Evolutionary conservation across 2,113 vertebrate genomes (phyloP).

Genomic region (Thymallus thymallus): DNA sequence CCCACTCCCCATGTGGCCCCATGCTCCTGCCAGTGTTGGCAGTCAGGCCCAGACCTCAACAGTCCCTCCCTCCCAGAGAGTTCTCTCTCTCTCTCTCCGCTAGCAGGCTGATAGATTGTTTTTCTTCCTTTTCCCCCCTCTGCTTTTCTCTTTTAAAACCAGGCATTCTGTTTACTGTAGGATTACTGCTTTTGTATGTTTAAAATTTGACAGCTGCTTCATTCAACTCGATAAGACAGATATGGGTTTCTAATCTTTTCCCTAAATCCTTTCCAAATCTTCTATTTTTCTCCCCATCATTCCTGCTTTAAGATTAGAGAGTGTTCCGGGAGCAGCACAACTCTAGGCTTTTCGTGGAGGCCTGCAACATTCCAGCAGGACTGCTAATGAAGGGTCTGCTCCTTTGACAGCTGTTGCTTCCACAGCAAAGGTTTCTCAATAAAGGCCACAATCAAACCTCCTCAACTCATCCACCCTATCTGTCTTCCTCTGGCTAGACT

Average conservation of each 20-base stretch:
- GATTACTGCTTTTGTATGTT: conserved; percentile 80
- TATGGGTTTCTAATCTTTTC: conserved; percentile 77
- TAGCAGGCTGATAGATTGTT: conserved; percentile 58
- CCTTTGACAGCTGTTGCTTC: conserved; percentile 74
- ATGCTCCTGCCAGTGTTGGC: conserved; percentile 44
- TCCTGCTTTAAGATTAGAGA: conserved; percentile 71
- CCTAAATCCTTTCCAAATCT: conserved; percentile 79
- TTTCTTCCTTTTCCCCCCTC: conserved; percentile 16
- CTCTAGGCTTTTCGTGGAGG: conserved; percentile 52
- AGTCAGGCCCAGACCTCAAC: conserved; percentile 44
- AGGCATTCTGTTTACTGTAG: conserved; percentile 74
- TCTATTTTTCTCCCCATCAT: conserved; percentile 66
- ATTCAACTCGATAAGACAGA: conserved; percentile 78
- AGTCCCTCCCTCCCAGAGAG: conserved; percentile 41
- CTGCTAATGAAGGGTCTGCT: conserved; percentile 68
- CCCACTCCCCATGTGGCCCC: conserved; percentile 59
- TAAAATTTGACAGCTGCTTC: conserved; percentile 81
- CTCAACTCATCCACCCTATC: conserved; percentile 38
- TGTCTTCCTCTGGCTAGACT: conserved; percentile 35
- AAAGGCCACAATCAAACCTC: conserved; percentile 63
- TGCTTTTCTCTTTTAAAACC: conserved; percentile 64
- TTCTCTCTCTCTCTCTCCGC: conserved; percentile 37
- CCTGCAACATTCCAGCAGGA: conserved; percentile 54
- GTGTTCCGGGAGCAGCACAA: conserved; percentile 64
- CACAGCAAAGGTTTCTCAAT: conserved; percentile 62